Base-by-base conservation (phyloP, 1,140 invertebrate species). In the Pectinophora gossypiella region DNA sequence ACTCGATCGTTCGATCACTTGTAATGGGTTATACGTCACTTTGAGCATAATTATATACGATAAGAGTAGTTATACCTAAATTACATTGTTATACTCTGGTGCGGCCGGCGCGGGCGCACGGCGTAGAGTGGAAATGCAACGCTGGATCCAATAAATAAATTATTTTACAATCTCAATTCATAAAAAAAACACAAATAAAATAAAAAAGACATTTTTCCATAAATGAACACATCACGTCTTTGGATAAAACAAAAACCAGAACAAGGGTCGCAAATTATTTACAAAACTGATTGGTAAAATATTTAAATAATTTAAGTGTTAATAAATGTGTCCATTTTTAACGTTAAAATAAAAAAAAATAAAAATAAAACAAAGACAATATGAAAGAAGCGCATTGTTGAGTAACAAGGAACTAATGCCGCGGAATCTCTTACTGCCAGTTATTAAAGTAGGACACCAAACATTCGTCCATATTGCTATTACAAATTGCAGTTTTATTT, bases 211-310 rank as follows among this genome's bases (percentile, higher is more conserved):
- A 70, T 64, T 66, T 79, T 67, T 44, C 42, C 38, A 76, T 68
- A 81, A 73, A 82, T 84, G 83, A 86, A 86, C 83, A 86, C 83
- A 86, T 80, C n/a, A 65, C 66, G 59, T 86, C 83, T 86, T 86
- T 86, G 83, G 83, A 74, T 64, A 80, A 61, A 71, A 71, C 59
- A 63, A 69, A 64, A 76, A 48, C 56, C 54, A 54, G 61, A 72
- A 69, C 64, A 72, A 69, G 36, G 61, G 64, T 62, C 40, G 48
- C 23, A 45, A 58, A 52, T 56, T 75, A 77, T 81, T 61, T 79
- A 78, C 66, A 76, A 66, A 32, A 61, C 60, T n/a, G n/a, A n/a
- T 20, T 52, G 20, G 18, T 36, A 27, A 27, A 27, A 12, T 27
- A 27, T 27, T n/a, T n/a, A n/a, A 40, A 38, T 38, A 38, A 40